phyloP scores from a whole-genome alignment of 2,113 vertebrate species.

The Helogale parvula region DNA sequence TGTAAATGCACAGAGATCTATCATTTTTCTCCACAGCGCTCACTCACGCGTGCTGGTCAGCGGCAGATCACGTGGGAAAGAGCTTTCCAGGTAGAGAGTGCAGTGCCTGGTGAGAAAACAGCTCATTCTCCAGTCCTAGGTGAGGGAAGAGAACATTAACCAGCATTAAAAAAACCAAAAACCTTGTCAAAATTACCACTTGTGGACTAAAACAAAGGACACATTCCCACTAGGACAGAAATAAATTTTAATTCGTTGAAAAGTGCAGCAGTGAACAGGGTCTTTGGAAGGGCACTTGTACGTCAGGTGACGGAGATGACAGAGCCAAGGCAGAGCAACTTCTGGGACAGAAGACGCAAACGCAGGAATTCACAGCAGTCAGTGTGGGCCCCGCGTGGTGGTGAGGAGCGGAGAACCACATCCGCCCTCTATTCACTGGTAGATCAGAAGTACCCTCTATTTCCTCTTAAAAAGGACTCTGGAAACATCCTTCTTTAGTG shows the following conservation, averaged over 20 bases:
- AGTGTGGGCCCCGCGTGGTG: neutral
- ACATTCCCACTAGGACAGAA: conserved; percentile 69
- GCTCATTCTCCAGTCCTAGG: neutral
- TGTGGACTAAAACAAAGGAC: conserved; percentile 58
- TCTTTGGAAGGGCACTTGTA: conserved; percentile 89
- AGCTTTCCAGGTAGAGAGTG: neutral
- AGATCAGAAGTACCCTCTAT: neutral
- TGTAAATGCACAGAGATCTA: neutral
- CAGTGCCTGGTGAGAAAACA: neutral
- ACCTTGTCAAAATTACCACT: neutral
- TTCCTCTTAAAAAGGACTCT: conserved; percentile 23
- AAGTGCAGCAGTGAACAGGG: conserved; percentile 91
- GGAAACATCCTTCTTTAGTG: conserved; percentile 1
- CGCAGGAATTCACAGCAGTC: neutral
- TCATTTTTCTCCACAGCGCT: neutral
- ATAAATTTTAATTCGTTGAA: conserved; percentile 83
- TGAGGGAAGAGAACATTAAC: neutral
- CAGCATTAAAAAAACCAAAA: neutral
- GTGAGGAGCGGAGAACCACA: neutral
- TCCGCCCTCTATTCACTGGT: neutral
- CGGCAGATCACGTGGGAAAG: neutral
- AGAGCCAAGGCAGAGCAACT: conserved; percentile 57
- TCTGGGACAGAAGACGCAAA: neutral
- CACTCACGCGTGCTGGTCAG: neutral
- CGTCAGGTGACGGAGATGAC: conserved; percentile 65